Base-by-base conservation (phyloP, 2,888 invertebrate genomes). In the Parapristionchus giblindavisi region DNA sequence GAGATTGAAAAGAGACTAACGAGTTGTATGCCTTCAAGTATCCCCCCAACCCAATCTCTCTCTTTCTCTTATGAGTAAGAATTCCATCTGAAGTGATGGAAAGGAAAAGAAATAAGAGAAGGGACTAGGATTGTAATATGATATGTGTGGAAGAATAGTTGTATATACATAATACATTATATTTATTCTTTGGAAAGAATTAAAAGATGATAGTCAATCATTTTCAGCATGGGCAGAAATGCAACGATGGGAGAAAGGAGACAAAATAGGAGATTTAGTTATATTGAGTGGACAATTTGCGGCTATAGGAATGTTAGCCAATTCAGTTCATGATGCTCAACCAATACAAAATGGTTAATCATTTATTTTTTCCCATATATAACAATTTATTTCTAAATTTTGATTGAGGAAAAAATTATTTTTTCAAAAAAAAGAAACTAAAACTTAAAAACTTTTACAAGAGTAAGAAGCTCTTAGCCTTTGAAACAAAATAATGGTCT, bases 251-350 rank as follows among this genome's bases (percentile, higher is more conserved):
- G 86, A 87, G 76, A 75, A 81, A 51, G 85, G 84, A 66, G 85
- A 87, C 72, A 78, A 83, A 48, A 79, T 87, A 32, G 86, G 84
- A n/a, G 87, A 87, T 24, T 77, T 82, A 32, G 83, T 86, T 21
- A 76, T 80, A 58, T 73, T 87, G 66, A 79, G 82, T 29, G 87
- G 87, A 6, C 80, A 83, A 48, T 86, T 87, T 70, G 85, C 83
- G 5, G 84, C 84, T 36, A 76, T 83, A 17, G 84, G 84, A 17
- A 61, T 75, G 36, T 75, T 83, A 24, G 84, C 84, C 21, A 81
- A 83, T 75, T 75, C 84, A 65, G 87, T 87, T 1, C 84, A 84
- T 75, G 87, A 87, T 76, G 85, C 85, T 8, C 87, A 87, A 76
- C 80, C 84, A 65, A 84, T 86, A 61, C 83, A 82, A 58, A 76